Conservation (phyloP, 2,113 vertebrate species). For the Colaptes auratus region DNA sequence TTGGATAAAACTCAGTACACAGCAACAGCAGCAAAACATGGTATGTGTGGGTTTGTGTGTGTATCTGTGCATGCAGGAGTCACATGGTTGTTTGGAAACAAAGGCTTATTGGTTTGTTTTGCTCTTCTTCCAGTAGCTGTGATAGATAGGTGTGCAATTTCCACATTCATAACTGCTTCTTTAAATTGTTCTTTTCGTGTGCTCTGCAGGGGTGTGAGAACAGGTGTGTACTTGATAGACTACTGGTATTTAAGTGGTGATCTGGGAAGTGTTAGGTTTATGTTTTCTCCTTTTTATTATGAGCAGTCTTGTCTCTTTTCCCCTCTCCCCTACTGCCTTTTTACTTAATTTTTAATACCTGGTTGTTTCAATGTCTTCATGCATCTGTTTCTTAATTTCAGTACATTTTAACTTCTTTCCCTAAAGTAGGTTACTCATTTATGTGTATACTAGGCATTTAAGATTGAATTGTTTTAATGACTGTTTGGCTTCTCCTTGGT, state of each 20-base stretch:
- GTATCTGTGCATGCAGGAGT: not conserved
- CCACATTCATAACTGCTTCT: not conserved
- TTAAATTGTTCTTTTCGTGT: slow-evolving; percentile 26
- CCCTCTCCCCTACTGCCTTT: not conserved
- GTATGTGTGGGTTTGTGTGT: not conserved
- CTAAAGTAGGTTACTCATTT: not conserved
- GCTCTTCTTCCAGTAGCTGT: slow-evolving; percentile 3
- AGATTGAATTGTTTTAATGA: not conserved
- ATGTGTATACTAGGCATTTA: not conserved
- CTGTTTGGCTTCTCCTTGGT: not conserved
- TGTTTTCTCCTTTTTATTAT: slow-evolving; percentile 19
- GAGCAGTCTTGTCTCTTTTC: not conserved
- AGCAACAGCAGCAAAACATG: not conserved
- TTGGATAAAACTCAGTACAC: not conserved
- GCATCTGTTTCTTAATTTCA: slow-evolving; percentile 39
- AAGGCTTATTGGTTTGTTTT: slow-evolving; percentile 7
- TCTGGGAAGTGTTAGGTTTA: slow-evolving; percentile 29
- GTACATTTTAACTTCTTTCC: slow-evolving; percentile 13
- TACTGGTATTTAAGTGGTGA: slow-evolving; percentile 39
- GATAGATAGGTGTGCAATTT: slow-evolving; percentile 31
- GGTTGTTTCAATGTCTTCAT: slow-evolving; percentile 32
- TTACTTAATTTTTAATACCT: slow-evolving; percentile 43
- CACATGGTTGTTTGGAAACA: not conserved
- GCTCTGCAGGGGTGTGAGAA: slow-evolving; percentile 43
- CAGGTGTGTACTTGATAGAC: slow-evolving; percentile 49